phyloP scores from a whole-genome alignment of 2,888 invertebrate genomes.

The Gryllus longicercus region DNA sequence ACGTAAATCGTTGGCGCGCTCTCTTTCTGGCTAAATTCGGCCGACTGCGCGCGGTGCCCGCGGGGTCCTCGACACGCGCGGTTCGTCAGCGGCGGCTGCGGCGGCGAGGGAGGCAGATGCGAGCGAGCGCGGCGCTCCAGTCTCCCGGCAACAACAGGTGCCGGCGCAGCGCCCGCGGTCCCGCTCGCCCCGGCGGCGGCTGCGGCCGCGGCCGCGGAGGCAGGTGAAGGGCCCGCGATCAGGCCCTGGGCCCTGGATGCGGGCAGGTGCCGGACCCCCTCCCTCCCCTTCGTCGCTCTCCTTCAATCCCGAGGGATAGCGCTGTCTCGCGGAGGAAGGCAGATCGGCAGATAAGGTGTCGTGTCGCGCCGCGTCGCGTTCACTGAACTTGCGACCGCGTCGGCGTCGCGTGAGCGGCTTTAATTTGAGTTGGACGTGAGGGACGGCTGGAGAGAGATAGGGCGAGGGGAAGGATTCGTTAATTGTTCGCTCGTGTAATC shows the following conservation, averaged over 20 bases:
- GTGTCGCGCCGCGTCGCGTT: not conserved
- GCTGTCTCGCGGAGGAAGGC: not conserved
- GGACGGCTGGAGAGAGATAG: too few relatives aligned
- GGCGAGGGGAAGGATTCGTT: too few relatives aligned
- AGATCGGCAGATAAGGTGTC: not conserved
- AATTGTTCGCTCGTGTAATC: too few relatives aligned
- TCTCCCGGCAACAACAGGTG: not conserved
- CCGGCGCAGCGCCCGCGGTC: not conserved
- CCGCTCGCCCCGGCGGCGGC: not conserved
- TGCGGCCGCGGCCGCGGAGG: not conserved
- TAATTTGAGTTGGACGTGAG: too few relatives aligned
- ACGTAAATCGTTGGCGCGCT: too few relatives aligned
- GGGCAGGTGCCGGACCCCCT: not conserved
- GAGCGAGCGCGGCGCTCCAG: not conserved
- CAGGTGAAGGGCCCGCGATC: constrained; percentile 4
- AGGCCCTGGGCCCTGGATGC: not conserved
- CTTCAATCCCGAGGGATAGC: not conserved
- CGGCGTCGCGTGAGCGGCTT: too few relatives aligned
- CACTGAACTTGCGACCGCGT: not conserved
- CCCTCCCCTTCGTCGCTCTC: not conserved
- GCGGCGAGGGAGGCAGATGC: not conserved
- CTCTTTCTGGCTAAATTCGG: too few relatives aligned
- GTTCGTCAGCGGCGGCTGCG: not conserved
- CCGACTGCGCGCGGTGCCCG: too few relatives aligned
- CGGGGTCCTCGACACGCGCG: too few relatives aligned